phyloP scores from a whole-genome alignment of 37 sponge, comb jelly and placozoan species.

The Lycopodina hypogea region DNA sequence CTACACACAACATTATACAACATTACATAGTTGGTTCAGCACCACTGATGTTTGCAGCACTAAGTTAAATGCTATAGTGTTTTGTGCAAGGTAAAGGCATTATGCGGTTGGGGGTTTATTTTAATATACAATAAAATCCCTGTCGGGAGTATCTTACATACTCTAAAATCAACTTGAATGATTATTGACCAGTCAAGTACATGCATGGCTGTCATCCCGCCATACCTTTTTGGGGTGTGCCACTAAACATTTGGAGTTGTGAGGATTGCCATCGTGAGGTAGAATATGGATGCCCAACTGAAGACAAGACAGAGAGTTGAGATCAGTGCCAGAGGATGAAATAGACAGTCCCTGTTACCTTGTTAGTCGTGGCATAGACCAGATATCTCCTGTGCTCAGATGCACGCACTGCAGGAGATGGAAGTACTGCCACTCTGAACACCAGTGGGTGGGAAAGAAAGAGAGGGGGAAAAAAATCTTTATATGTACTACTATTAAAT shows the following conservation, averaged over 20 bases:
- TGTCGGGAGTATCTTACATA: too few species aligned
- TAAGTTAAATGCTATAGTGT: too few species aligned
- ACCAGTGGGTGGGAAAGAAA: not conserved
- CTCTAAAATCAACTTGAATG: too few species aligned
- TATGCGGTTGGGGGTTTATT: too few species aligned
- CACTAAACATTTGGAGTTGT: constrained; percentile 76
- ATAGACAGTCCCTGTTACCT: too few species aligned
- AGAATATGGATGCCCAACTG: constrained; percentile 80
- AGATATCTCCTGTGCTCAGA: constrained; percentile 66
- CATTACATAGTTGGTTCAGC: too few species aligned
- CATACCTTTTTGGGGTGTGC: constrained; percentile 86
- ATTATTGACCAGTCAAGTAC: too few species aligned
- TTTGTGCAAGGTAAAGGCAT: too few species aligned
- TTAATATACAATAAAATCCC: too few species aligned
- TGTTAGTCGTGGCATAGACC: constrained; percentile 82
- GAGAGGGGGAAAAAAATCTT: not conserved
- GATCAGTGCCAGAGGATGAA: not conserved
- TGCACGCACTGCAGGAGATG: constrained; percentile 36
- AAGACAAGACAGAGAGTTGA: not conserved
- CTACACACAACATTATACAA: not conserved
- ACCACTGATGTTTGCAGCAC: too few species aligned
- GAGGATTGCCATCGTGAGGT: constrained; percentile 96
- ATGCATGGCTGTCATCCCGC: too few species aligned
- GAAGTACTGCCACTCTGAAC: constrained; percentile 61
- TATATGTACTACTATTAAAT: not conserved